phyloP scores from a whole-genome alignment of 1,140 invertebrate genomes.

The Cephus cinctus region DNA sequence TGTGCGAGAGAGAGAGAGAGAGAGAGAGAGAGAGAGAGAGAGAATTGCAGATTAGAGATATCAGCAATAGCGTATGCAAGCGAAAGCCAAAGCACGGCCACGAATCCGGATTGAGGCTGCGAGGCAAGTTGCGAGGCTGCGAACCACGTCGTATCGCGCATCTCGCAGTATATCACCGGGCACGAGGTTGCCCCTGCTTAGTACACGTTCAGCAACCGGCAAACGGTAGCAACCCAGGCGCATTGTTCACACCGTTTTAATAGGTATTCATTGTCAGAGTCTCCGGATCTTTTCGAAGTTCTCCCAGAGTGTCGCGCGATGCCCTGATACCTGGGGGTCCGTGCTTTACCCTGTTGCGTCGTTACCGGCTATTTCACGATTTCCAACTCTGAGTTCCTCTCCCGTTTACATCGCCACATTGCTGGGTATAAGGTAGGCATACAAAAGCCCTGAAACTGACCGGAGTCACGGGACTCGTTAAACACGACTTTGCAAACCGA shows the following conservation, averaged over 20 bases:
- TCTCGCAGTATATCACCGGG: conserved; percentile 50
- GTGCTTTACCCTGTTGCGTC: too few species aligned
- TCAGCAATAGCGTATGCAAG: conserved; percentile 23
- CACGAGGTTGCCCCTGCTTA: conserved; percentile 22
- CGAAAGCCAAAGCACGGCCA: conserved; percentile 31
- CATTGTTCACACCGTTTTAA: conserved; percentile 54
- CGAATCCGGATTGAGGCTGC: conserved; percentile 30
- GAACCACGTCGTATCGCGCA: conserved; percentile 46
- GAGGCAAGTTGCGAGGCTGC: conserved; percentile 14
- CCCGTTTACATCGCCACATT: too few species aligned
- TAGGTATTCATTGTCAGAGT: conserved; percentile 47
- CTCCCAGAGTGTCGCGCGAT: conserved; percentile 33
- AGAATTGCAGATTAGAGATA: conserved; percentile 19
- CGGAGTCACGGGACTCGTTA: too few species aligned
- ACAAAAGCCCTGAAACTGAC: too few species aligned
- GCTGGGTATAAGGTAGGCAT: too few species aligned
- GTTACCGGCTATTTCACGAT: too few species aligned
- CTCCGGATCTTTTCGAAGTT: conserved; percentile 32
- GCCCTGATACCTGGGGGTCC: conserved; percentile 25
- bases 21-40: conserved; percentile 1
- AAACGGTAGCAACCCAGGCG: conserved; percentile 15
- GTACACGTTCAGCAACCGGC: neutral
- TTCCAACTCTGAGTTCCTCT: too few species aligned
- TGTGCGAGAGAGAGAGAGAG: neutral
- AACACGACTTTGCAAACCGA: too few species aligned